Base-by-base conservation (phyloP, 2,888 invertebrate genomes). In the Apomyelois bistriatella region DNA sequence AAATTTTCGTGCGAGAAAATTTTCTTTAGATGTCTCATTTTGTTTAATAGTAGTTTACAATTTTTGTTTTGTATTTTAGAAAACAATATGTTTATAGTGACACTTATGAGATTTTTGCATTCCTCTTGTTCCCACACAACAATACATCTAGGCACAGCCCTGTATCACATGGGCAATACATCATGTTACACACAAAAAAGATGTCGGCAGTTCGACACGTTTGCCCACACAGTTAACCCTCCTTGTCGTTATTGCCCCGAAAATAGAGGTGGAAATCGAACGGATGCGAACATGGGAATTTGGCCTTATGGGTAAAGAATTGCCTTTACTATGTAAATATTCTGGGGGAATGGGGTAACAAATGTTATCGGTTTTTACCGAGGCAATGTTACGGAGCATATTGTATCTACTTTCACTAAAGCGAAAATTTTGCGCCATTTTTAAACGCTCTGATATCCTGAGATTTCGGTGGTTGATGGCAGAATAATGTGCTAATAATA, bases 261-360 rank as follows among this genome's bases (percentile, higher is more conserved):
- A 35, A 16, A 35, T 48, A 48, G 36, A 48, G 48, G 48, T 48
- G 48, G 16, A 17, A 48, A 48, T 35, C 36, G 36, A 48, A 48
- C 22, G 36, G 22, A 16, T 16, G 35, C 13, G 15, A n/a, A 16
- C 13, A 13, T 22, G 43, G n/a, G 8, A 43, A 28, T 22, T 4
- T 7, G 43, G 16, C 28, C 43, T 10, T 46, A 32, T 15, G 30
- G 8, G 46, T 13, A 32, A 46, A 46, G 46, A 15, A 46, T 46
- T 30, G 16, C 30, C 16, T 16, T 22, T 36, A 48, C 36, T 35
- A 17, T 15, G 47, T 35, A 47, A 35, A 36, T 36, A 48, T 36
- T 36, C 15, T 35, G 8, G 36, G 35, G 36, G 12, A 43, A 37
- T 22, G 48, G 48, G 48, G n/a, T 17, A 22, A 17, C n/a, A n/a